Conservation (phyloP, 2,113 vertebrate species). For the Sula dactylatra region DNA sequence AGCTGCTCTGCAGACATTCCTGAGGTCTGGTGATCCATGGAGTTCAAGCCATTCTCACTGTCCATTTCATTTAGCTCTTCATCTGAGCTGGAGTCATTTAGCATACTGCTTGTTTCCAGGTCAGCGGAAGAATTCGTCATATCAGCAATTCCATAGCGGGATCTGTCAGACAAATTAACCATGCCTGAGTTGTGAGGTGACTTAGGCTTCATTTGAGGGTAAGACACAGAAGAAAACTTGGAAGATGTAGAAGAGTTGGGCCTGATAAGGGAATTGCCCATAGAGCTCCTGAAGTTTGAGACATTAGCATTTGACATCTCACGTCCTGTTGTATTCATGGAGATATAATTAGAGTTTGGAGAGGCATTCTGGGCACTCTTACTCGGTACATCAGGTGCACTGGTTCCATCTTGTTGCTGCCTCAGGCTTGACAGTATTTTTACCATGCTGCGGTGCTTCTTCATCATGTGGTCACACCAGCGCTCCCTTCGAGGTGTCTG, state of each 20-base stretch:
- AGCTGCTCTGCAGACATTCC: conserved; percentile 88
- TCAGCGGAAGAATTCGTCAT: conserved; percentile 80
- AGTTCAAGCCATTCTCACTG: conserved; percentile 87
- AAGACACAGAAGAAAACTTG: conserved; percentile 84
- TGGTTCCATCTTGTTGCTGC: conserved; percentile 79
- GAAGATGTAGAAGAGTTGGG: conserved; percentile 73
- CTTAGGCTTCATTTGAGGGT: conserved; percentile 85
- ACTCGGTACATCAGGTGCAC: conserved; percentile 77
- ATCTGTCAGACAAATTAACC: conserved; percentile 89
- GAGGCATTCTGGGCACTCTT: conserved; percentile 79
- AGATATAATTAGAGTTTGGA: conserved; percentile 77
- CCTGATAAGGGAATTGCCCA: conserved; percentile 77
- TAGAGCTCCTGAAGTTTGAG: conserved; percentile 70
- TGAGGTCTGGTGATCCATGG: conserved; percentile 82
- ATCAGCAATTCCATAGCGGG: conserved; percentile 80
- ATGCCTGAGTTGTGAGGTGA: conserved; percentile 85
- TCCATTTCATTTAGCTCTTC: conserved; percentile 90
- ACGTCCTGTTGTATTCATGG: conserved; percentile 74
- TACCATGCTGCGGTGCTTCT: conserved; percentile 94
- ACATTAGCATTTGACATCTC: conserved; percentile 77
- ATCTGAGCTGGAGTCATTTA: conserved; percentile 93
- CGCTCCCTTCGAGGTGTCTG: conserved; percentile 90
- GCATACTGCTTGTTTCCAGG: conserved; percentile 81
- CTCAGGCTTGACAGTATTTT: conserved; percentile 88
- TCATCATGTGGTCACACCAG: conserved; percentile 95